Evolutionary conservation across 2,888 invertebrate species (phyloP).

Genomic region (Phragmatobia fuliginosa): DNA sequence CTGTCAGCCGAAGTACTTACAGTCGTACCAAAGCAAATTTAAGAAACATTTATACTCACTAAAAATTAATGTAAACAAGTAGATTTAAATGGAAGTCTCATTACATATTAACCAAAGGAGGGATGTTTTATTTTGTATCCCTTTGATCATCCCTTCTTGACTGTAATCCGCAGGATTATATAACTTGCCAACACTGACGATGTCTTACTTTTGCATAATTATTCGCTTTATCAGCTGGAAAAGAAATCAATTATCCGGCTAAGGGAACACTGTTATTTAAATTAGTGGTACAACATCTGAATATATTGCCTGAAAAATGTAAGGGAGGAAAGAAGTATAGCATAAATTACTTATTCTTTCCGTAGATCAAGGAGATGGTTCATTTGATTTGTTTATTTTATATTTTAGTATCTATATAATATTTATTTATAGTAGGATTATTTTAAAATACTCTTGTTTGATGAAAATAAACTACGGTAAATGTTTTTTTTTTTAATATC

Average conservation of each 20-base stretch:
- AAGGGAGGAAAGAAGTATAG: neutral
- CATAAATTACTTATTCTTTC: neutral
- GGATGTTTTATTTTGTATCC: conserved; percentile 70
- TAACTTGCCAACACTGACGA: conserved; percentile 73
- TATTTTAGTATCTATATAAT: neutral
- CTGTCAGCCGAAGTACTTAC: conserved; percentile 8
- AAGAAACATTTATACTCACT: conserved; percentile 63
- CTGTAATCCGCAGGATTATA: conserved; percentile 75
- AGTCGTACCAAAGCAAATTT: conserved; percentile 37
- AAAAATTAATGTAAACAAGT: conserved; percentile 83
- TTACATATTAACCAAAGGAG: conserved; percentile 81
- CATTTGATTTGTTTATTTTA: neutral
- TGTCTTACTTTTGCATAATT: conserved; percentile 80
- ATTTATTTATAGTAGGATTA: neutral
- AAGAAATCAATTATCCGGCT: conserved; percentile 73
- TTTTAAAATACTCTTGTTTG: neutral
- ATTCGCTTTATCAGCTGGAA: conserved; percentile 73
- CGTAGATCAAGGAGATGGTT: neutral
- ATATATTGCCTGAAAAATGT: conserved; percentile 8
- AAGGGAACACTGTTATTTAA: conserved; percentile 34
- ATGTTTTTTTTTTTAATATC: too few relatives aligned
- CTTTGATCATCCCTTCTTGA: conserved; percentile 75
- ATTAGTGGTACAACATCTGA: conserved; percentile 17
- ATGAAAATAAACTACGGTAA: neutral
- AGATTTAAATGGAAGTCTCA: conserved; percentile 73